phyloP scores from a whole-genome alignment of 1,140 invertebrate species.

The Euura lappo region DNA sequence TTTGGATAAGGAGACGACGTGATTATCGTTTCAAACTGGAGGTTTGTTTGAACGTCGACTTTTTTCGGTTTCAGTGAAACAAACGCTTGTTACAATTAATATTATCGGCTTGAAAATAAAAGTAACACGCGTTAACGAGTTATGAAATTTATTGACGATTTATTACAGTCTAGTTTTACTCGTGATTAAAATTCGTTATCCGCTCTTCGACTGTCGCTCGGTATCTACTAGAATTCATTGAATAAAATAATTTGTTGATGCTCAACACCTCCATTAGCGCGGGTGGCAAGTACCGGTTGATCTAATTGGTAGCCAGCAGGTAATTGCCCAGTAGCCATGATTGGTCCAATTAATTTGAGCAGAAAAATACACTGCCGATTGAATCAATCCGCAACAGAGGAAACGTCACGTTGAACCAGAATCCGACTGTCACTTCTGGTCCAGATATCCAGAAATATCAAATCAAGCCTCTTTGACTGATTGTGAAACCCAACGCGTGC shows the following conservation, averaged over 20 bases:
- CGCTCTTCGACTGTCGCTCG: background rate
- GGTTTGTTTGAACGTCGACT: too few relatives aligned
- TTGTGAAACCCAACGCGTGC: background rate
- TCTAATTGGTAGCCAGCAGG: slow-evolving; percentile 55
- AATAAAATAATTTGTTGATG: slow-evolving; percentile 42
- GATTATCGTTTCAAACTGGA: too few relatives aligned
- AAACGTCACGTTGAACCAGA: background rate
- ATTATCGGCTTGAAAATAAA: too few relatives aligned
- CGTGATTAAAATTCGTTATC: background rate
- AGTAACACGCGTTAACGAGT: too few relatives aligned
- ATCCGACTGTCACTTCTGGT: too few relatives aligned
- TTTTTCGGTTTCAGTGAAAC: too few relatives aligned
- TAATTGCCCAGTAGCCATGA: slow-evolving; percentile 55
- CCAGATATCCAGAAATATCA: too few relatives aligned
- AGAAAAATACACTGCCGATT: slow-evolving; percentile 38
- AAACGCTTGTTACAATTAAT: too few relatives aligned
- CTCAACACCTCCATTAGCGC: slow-evolving; percentile 11
- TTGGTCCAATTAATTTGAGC: slow-evolving; percentile 60
- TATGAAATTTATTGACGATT: too few relatives aligned
- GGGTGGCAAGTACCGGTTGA: slow-evolving; percentile 44
- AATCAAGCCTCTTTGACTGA: background rate
- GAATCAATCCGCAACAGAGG: background rate
- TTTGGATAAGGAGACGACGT: too few relatives aligned
- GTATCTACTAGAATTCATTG: slow-evolving; percentile 12
- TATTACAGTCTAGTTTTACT: background rate